Evolutionary conservation across 2,888 invertebrate species (phyloP).

Genomic region (Pristionchus japonicus): DNA sequence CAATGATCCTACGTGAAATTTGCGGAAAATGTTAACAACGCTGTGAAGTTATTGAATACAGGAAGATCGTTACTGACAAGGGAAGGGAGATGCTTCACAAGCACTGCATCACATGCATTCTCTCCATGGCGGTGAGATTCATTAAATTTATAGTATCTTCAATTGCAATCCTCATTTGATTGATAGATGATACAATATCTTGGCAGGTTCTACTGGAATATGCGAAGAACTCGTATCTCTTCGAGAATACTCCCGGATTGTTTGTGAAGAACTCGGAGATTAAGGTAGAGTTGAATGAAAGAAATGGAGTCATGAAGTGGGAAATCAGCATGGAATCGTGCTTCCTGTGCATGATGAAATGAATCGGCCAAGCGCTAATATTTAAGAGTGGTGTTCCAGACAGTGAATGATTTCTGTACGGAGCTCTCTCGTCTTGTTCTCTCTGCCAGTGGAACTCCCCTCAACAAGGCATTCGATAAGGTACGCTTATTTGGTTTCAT

Average conservation of each 20-base stretch:
- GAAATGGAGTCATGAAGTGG: too few species aligned
- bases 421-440: constrained; percentile 40
- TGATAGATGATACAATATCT: not conserved
- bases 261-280: constrained; percentile 46
- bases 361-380: too few species aligned
- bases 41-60: too few species aligned
- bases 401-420: constrained; percentile 42
- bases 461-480: constrained; percentile 48
- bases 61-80: constrained; percentile 52
- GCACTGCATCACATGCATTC: constrained; percentile 47
- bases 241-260: constrained; percentile 43
- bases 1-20: too few species aligned
- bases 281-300: not conserved
- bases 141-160: not conserved
- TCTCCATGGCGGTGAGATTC: constrained; percentile 9
- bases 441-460: constrained; percentile 32
- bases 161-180: not conserved
- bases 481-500: too few species aligned
- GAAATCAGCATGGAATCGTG: too few species aligned
- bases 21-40: too few species aligned
- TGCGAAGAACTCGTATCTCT: constrained; percentile 44
- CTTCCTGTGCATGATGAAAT: too few species aligned
- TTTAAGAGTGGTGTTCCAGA: not conserved
- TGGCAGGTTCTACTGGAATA: constrained; percentile 31
- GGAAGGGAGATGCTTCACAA: constrained; percentile 56